These are phyloP conservation scores for Lordiphosa andalusiaca DNA, from an alignment of 2,888 invertebrate genomes.

Conservation along the genomic window DNA sequence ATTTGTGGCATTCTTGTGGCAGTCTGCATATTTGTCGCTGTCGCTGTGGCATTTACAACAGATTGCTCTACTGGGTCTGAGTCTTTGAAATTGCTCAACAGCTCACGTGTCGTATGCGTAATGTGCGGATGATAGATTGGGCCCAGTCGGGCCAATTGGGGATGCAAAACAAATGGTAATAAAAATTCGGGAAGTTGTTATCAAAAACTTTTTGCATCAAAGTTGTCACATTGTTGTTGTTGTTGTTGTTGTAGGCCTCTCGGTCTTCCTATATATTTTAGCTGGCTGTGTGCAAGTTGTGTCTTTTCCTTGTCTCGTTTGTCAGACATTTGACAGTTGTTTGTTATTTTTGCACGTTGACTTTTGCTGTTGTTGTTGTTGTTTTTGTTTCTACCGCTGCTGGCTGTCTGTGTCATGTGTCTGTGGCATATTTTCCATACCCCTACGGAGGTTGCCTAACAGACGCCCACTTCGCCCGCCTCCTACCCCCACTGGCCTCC, in stretches of 20 bases:
- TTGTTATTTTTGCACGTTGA: constrained; percentile 75
- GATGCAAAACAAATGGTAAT: constrained; percentile 1
- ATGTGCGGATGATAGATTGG: constrained; percentile 44
- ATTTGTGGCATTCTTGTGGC: constrained; percentile 67
- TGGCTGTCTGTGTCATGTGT: constrained; percentile 48
- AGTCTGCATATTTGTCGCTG: constrained; percentile 57
- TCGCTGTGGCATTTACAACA: constrained; percentile 10
- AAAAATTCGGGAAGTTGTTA: constrained; percentile 63
- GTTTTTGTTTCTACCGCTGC: constrained; percentile 18
- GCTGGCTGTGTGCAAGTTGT: constrained; percentile 46
- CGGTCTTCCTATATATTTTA: constrained; percentile 6
- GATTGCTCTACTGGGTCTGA: neutral
- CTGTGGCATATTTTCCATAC: constrained; percentile 60
- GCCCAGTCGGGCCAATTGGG: constrained; percentile 10
- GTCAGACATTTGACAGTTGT: constrained; percentile 76
- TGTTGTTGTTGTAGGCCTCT: constrained; percentile 16
- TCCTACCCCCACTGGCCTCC: neutral
- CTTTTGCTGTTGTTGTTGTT: constrained; percentile 44
- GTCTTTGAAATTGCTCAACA: constrained; percentile 7
- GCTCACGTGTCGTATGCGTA: constrained; percentile 56
- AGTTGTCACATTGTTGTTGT: constrained; percentile 29
- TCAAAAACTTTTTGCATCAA: constrained; percentile 48
- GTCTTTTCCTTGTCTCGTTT: constrained; percentile 77
- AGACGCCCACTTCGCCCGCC: constrained; percentile 60
- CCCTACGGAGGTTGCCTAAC: constrained; percentile 61